Evolutionary conservation across 1,140 invertebrate species (phyloP).

Genomic region (Lutraria rhynchaena): DNA sequence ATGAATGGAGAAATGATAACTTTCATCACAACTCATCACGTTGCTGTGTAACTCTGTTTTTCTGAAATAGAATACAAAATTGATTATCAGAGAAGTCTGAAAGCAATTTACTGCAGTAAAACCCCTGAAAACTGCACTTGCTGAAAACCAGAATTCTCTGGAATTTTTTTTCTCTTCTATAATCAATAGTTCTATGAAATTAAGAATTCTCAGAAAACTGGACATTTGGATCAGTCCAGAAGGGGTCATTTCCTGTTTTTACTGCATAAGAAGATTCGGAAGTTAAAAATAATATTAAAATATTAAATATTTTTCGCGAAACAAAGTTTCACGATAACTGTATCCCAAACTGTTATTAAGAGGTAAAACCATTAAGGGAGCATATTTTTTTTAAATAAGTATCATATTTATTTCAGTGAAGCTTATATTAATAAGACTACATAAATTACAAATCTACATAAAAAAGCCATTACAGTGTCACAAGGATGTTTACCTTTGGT

Average conservation of each 20-base stretch:
- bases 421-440: neutral
- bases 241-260: neutral
- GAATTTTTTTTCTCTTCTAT: no score
- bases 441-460: neutral
- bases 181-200: neutral
- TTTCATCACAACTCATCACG: slow-evolving; percentile 6
- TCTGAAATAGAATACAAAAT: neutral
- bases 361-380: neutral
- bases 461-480: neutral
- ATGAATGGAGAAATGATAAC: no score
- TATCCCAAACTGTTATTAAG: neutral
- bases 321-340: no score
- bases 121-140: neutral
- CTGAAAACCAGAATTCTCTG: neutral
- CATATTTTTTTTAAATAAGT: neutral
- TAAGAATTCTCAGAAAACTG: neutral
- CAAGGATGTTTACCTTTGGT: slow-evolving; percentile 43
- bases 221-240: neutral
- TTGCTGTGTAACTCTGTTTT: neutral
- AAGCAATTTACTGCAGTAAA: neutral
- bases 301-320: no score
- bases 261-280: neutral
- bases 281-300: no score
- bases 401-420: neutral
- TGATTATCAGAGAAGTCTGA: neutral